Evolutionary conservation across 2,113 vertebrate species (phyloP).

Genomic region (Crotophaga sulcirostris): DNA sequence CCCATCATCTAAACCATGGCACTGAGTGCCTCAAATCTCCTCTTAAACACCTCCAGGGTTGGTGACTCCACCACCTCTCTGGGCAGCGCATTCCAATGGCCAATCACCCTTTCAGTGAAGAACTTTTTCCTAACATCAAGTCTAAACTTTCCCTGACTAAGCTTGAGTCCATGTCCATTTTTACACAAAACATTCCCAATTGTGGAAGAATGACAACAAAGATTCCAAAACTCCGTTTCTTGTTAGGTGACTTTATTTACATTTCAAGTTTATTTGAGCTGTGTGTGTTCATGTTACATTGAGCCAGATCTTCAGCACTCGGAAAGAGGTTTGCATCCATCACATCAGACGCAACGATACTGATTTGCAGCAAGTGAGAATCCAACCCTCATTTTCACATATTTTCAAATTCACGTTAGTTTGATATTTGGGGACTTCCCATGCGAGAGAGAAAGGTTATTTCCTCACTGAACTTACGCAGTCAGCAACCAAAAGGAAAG

Average conservation of each 20-base stretch:
- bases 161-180: too few relatives aligned
- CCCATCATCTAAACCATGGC: too few relatives aligned
- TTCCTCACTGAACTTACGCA: background rate
- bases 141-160: too few relatives aligned
- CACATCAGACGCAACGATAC: accelerated
- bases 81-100: too few relatives aligned
- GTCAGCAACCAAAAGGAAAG: background rate
- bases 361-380: background rate
- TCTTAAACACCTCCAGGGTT: too few relatives aligned
- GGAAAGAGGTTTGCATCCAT: background rate
- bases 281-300: background rate
- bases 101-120: too few relatives aligned
- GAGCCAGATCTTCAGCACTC: background rate
- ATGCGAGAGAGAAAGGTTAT: background rate
- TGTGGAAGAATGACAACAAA: accelerated
- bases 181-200: background rate
- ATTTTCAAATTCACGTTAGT: background rate
- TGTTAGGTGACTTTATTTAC: background rate
- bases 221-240: background rate
- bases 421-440: background rate
- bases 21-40: too few relatives aligned
- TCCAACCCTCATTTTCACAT: background rate
- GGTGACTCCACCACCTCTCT: too few relatives aligned
- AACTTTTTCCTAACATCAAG: too few relatives aligned
- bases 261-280: background rate